Conservation (phyloP, 2,113 vertebrate genomes). For the Hemiprocne comata region DNA sequence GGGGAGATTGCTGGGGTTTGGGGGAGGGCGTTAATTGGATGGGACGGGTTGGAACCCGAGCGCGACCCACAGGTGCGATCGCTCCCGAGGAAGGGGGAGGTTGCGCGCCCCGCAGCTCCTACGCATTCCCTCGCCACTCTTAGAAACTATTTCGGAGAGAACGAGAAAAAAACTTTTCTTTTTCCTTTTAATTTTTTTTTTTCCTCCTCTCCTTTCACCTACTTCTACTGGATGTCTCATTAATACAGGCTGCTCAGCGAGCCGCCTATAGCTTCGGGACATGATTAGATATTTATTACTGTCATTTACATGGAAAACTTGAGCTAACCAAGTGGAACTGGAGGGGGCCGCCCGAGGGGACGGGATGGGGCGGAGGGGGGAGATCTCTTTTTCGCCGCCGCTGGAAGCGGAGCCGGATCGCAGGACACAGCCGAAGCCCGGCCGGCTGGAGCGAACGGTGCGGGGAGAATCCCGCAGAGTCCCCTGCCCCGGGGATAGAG, state of each 20-base stretch:
- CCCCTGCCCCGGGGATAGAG: neutral
- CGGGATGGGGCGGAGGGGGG: neutral
- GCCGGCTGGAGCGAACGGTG: neutral
- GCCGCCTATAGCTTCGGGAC: slow-evolving; percentile 78
- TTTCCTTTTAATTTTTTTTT: neutral
- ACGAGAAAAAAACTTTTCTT: neutral
- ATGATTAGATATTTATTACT: slow-evolving; percentile 93
- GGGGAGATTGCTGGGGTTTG: neutral
- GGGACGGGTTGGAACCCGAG: neutral
- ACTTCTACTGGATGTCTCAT: slow-evolving; percentile 53
- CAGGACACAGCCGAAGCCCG: neutral
- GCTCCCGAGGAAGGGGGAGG: neutral
- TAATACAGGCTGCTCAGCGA: slow-evolving; percentile 65
- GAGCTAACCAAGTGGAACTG: slow-evolving; percentile 79
- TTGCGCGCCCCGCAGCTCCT: neutral
- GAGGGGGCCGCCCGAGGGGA: slow-evolving; percentile 50
- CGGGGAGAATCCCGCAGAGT: neutral
- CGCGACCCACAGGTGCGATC: neutral
- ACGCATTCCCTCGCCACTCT: neutral
- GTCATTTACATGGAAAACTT: slow-evolving; percentile 80
- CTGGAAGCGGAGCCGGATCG: neutral
- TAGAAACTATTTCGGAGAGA: neutral
- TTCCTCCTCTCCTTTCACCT: neutral
- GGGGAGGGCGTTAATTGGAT: neutral
- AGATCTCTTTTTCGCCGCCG: neutral